phyloP scores from a whole-genome alignment of 2,113 vertebrate genomes.

The Prionailurus viverrinus region DNA sequence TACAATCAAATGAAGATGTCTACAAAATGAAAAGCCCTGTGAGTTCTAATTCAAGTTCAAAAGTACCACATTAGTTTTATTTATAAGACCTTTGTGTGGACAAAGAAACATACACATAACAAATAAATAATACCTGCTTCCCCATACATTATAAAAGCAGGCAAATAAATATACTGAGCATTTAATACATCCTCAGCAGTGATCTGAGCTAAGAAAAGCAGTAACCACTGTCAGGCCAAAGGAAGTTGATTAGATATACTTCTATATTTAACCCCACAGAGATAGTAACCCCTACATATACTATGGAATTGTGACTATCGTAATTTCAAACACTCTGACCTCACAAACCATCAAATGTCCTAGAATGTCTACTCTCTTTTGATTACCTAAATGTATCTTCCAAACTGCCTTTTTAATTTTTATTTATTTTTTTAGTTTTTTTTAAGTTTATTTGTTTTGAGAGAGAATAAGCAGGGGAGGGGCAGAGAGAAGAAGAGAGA shows the following conservation, averaged over 20 bases:
- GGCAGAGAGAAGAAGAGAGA: no score
- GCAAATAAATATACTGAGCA: not conserved
- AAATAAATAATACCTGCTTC: not conserved
- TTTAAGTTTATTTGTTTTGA: no score
- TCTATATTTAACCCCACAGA: not conserved
- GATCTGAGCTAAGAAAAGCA: not conserved
- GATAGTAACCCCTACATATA: not conserved
- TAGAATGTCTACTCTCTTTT: not conserved
- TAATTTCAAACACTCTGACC: not conserved
- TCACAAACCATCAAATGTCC: conserved; percentile 8
- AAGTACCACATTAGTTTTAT: conserved; percentile 57
- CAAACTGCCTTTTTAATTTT: not conserved
- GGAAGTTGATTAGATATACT: not conserved
- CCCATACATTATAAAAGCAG: conserved; percentile 28
- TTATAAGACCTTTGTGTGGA: not conserved
- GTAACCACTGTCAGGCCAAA: not conserved
- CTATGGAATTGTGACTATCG: not conserved
- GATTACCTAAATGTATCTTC: not conserved
- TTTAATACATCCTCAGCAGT: not conserved
- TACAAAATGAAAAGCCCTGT: conserved; percentile 82
- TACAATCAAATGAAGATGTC: conserved; percentile 95
- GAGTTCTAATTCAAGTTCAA: conserved; percentile 61
- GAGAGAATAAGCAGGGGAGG: no score
- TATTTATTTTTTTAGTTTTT: no score
- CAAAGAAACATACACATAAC: not conserved